phyloP scores from a whole-genome alignment of 2,113 vertebrate genomes.

The Hypocryptadius cinnamomeus region DNA sequence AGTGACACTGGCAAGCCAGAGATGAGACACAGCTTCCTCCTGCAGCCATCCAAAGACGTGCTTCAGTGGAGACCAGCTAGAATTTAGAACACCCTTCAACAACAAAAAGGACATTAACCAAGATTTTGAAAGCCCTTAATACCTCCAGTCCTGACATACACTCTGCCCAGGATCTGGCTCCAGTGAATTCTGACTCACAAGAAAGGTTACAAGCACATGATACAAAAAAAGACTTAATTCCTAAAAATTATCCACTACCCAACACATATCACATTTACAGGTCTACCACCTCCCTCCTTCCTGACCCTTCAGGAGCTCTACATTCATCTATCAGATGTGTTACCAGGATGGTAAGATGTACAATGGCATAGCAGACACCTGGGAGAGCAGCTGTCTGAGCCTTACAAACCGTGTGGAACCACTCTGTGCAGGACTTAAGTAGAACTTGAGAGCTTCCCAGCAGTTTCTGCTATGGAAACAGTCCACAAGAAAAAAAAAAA shows the following conservation, averaged over 20 bases:
- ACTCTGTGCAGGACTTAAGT: background rate
- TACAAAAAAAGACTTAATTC: background rate
- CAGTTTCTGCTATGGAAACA: background rate
- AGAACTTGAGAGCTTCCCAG: background rate
- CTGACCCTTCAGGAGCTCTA: background rate
- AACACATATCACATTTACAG: background rate
- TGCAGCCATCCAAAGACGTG: background rate
- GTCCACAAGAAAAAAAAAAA: background rate
- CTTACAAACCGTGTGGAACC: background rate
- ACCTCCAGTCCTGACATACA: background rate
- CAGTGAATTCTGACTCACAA: background rate
- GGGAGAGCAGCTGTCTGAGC: background rate
- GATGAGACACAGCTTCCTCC: background rate
- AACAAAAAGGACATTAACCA: background rate
- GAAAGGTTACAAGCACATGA: rapidly evolving
- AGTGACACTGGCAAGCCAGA: background rate
- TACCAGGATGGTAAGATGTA: background rate
- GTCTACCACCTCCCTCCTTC: background rate
- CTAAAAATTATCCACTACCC: background rate
- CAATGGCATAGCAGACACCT: background rate
- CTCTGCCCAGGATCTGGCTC: background rate
- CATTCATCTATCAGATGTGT: background rate
- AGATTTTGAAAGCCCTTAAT: background rate
- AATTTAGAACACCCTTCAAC: background rate
- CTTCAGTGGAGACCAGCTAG: background rate